A percentile compares a stretch with the other conserved stretches of the same genome.
Evolutionary conservation across 2,888 invertebrate genomes (phyloP).

Genomic region (Heterodera filipjevi): DNA sequence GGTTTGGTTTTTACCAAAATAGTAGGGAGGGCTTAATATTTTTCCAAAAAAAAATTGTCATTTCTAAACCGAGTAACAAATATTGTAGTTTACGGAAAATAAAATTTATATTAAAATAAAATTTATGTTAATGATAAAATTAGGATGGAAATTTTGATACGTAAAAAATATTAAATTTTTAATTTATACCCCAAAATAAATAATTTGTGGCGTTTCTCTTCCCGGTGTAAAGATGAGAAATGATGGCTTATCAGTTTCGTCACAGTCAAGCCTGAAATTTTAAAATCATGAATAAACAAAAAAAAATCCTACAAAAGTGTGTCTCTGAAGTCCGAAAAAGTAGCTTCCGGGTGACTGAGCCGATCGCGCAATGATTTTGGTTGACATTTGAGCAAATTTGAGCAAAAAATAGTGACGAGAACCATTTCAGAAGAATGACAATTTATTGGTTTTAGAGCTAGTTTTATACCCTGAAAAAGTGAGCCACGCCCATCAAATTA

Average conservation of each 20-base stretch:
- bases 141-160: no score
- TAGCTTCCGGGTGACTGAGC: slow-evolving; percentile 71
- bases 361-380: not conserved
- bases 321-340: slow-evolving; percentile 84
- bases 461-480: no score
- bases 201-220: slow-evolving; percentile 80
- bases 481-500: no score
- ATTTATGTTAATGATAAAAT: no score
- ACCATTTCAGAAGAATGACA: not conserved
- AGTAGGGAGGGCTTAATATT: no score
- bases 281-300: not conserved
- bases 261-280: slow-evolving; percentile 28
- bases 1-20: no score
- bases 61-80: no score
- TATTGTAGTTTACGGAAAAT: no score
- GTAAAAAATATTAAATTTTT: not conserved
- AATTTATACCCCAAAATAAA: slow-evolving; percentile 72
- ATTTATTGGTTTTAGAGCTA: no score
- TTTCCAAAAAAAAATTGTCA: no score
- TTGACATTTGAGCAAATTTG: slow-evolving; percentile 6
- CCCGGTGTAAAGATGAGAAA: slow-evolving; percentile 77
- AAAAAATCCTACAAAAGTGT: slow-evolving; percentile 69
- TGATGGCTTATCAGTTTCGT: slow-evolving; percentile 32
- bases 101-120: no score
- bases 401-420: not conserved